Evolutionary conservation across 1,140 invertebrate genomes (phyloP).

Genomic region (Orius insidiosus): DNA sequence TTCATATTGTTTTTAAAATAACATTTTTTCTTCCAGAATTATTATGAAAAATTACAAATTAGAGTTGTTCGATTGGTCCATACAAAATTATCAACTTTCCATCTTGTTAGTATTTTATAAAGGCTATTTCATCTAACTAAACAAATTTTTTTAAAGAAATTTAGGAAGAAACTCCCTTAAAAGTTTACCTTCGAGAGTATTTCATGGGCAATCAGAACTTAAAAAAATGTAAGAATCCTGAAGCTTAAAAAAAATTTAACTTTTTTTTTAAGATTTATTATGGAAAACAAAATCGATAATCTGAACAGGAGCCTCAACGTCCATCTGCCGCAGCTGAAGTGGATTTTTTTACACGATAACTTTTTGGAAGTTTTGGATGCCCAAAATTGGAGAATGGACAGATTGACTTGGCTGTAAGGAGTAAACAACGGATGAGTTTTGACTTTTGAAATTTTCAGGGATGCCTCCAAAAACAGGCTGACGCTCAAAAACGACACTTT

Average conservation of each 20-base stretch:
- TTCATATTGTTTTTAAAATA: neutral
- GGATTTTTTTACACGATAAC: slow-evolving; percentile 28
- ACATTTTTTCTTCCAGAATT: neutral
- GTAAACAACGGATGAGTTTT: too few species aligned
- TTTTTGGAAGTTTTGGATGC: slow-evolving; percentile 26
- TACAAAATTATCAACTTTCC: neutral
- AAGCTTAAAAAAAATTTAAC: slow-evolving; percentile 12
- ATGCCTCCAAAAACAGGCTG: slow-evolving; percentile 8
- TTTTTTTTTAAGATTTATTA: slow-evolving; percentile 26
- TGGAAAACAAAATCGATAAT: slow-evolving; percentile 28
- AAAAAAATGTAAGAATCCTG: slow-evolving; percentile 13
- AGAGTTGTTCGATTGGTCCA: too few species aligned
- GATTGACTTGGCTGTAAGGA: slow-evolving; percentile 29
- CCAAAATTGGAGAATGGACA: slow-evolving; percentile 26
- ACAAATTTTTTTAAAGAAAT: slow-evolving; percentile 13
- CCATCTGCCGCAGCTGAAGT: slow-evolving; percentile 27
- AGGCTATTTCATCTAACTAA: too few species aligned
- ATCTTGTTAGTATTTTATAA: slow-evolving; percentile 2
- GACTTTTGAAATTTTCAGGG: slow-evolving; percentile 12
- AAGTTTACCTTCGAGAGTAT: slow-evolving; percentile 7
- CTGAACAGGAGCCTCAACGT: slow-evolving; percentile 26
- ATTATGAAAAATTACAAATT: too few species aligned
- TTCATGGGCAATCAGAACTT: slow-evolving; percentile 4
- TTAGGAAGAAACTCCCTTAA: slow-evolving; percentile 11
- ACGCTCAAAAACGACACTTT: slow-evolving; percentile 24